Conservation (phyloP, 2,797 vertebrate species). For the Molothrus aeneus region DNA sequence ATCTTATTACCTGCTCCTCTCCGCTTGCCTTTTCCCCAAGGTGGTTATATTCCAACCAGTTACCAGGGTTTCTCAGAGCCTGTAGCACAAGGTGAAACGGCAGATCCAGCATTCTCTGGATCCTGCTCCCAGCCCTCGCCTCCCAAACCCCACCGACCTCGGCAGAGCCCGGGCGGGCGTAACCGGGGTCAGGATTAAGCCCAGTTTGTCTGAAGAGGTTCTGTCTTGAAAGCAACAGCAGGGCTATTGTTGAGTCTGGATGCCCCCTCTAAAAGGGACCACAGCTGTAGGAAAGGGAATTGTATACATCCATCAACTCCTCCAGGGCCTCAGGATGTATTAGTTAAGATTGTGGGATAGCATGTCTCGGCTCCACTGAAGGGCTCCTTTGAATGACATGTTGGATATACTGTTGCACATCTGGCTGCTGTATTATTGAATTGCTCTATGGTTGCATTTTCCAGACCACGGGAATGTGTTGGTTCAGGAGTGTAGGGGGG, state of each 20-base stretch:
- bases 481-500: not conserved
- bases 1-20: conserved; percentile 47
- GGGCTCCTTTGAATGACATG: conserved; percentile 68
- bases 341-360: conserved; percentile 69
- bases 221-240: conserved; percentile 69
- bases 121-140: not conserved
- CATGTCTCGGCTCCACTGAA: conserved; percentile 66
- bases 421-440: conserved; percentile 56
- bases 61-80: conserved; percentile 50
- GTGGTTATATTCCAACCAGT: conserved; percentile 54
- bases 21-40: conserved; percentile 37
- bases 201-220: conserved; percentile 47
- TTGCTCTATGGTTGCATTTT: conserved; percentile 51
- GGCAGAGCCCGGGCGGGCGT: not conserved
- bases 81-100: conserved; percentile 33
- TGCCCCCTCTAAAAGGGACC: conserved; percentile 62
- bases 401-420: conserved; percentile 67
- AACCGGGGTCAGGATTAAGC: conserved; percentile 38
- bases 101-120: not conserved
- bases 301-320: conserved; percentile 71
- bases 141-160: not conserved
- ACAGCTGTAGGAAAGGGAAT: conserved; percentile 71
- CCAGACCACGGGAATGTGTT: conserved; percentile 53
- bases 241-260: conserved; percentile 67
- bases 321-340: conserved; percentile 71